Percentiles rank a stretch among this genome's conserved stretches.
Evolutionary conservation across 2,888 invertebrate genomes (phyloP).

Genomic region (Apamea crenata): DNA sequence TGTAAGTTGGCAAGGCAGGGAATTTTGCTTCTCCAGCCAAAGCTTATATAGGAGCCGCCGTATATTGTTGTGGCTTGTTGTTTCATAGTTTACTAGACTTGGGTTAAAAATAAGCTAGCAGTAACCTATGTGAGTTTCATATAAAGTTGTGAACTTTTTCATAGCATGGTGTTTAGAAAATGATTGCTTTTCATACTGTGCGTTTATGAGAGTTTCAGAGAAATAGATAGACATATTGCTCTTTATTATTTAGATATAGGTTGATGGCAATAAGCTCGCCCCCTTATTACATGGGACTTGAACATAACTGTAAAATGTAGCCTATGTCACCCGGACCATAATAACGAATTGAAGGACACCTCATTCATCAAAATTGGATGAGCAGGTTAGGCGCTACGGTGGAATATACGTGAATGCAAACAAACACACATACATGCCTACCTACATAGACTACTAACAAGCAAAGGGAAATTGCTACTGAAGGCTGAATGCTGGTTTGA

Average conservation of each 20-base stretch:
- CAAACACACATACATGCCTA: neutral
- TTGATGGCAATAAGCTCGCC: no score
- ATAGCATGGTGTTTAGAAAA: neutral
- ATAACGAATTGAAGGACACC: neutral
- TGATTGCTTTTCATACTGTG: neutral
- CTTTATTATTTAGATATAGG: neutral
- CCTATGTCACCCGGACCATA: neutral
- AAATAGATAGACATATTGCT: neutral
- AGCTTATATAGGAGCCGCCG: constrained; percentile 53
- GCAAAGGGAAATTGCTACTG: neutral
- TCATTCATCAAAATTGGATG: neutral
- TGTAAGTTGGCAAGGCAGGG: constrained; percentile 63
- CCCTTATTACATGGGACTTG: no score
- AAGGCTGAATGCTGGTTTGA: no score
- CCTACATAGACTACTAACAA: neutral
- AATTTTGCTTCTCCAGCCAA: constrained; percentile 57
- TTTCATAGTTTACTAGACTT: constrained; percentile 60
- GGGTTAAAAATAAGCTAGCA: constrained; percentile 69
- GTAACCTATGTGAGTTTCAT: constrained; percentile 30
- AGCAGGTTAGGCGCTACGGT: neutral
- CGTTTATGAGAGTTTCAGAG: neutral
- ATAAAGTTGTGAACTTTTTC: constrained; percentile 27
- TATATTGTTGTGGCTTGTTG: constrained; percentile 56
- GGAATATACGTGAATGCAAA: neutral
- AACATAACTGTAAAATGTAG: neutral